These are phyloP conservation scores for Helobdella robusta DNA, from an alignment of 2,888 invertebrate genomes.

Conservation along the genomic window DNA sequence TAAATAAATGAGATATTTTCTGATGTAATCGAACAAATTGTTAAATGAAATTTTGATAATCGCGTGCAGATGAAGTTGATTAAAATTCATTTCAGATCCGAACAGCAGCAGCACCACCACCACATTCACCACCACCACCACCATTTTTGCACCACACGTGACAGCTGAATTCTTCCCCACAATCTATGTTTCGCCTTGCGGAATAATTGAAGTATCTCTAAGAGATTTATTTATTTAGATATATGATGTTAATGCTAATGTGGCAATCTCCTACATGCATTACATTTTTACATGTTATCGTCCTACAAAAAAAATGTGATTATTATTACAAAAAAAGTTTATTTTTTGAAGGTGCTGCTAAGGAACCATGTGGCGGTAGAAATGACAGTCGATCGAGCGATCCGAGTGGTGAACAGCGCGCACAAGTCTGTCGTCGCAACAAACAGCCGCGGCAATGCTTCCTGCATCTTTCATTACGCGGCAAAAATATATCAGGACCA, in stretches of 20 bases:
- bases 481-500: constrained; percentile 48
- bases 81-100: too few relatives aligned
- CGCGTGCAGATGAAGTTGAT: too few relatives aligned
- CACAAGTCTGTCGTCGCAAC: constrained; percentile 46
- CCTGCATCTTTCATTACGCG: constrained; percentile 47
- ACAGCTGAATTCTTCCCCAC: constrained; percentile 13
- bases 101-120: too few relatives aligned
- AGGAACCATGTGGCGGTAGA: constrained; percentile 48
- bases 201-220: constrained; percentile 13
- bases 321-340: too few relatives aligned
- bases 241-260: too few relatives aligned
- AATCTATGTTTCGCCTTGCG: constrained; percentile 10
- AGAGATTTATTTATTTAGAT: not conserved
- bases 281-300: too few relatives aligned
- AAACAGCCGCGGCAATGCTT: constrained; percentile 43
- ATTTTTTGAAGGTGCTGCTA: constrained; percentile 42
- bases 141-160: not conserved
- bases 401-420: constrained; percentile 48
- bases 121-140: not conserved
- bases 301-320: too few relatives aligned
- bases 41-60: too few relatives aligned
- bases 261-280: too few relatives aligned
- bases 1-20: too few relatives aligned
- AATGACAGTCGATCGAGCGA: constrained; percentile 47
- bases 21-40: too few relatives aligned